phyloP scores from a whole-genome alignment of 2,888 invertebrate species.

The Apoda limacodes region DNA sequence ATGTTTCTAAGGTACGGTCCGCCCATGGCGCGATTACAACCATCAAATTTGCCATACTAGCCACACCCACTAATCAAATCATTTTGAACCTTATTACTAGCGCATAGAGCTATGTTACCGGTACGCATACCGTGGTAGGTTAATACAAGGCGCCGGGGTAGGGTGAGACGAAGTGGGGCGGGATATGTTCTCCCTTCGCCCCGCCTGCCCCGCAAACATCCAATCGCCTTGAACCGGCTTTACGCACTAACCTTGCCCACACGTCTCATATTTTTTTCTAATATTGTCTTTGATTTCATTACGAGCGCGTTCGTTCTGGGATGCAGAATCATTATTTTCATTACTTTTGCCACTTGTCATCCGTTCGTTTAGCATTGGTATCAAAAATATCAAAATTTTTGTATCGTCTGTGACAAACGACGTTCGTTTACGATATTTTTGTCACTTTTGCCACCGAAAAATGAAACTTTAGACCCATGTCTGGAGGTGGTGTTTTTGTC shows the following conservation, averaged over 20 bases:
- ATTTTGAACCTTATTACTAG: conserved; percentile 30
- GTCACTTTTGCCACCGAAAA: too few species aligned
- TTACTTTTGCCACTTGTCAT: too few species aligned
- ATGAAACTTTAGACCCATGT: too few species aligned
- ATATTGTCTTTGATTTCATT: too few species aligned
- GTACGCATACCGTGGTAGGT: conserved; percentile 44
- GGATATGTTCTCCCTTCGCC: conserved; percentile 49
- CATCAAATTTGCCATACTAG: conserved; percentile 41
- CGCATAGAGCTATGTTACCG: conserved; percentile 31
- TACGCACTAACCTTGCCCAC: conserved; percentile 60
- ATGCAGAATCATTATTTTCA: too few species aligned
- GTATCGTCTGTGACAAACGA: too few species aligned
- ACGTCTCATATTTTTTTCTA: too few species aligned
- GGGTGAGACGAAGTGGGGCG: conserved; percentile 44
- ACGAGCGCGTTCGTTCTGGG: too few species aligned
- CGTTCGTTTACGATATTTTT: too few species aligned
- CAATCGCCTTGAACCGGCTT: conserved; percentile 47
- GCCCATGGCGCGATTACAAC: conserved; percentile 64
- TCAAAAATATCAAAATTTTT: too few species aligned
- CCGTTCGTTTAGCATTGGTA: too few species aligned
- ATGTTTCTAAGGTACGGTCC: conserved; percentile 52
- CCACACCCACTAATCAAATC: conserved; percentile 23
- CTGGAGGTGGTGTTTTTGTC: too few species aligned
- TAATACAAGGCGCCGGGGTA: conserved; percentile 45
- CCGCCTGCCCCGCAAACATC: conserved; percentile 49